phyloP scores from a whole-genome alignment of 2,797 vertebrate genomes.

The Miichthys miiuy region DNA sequence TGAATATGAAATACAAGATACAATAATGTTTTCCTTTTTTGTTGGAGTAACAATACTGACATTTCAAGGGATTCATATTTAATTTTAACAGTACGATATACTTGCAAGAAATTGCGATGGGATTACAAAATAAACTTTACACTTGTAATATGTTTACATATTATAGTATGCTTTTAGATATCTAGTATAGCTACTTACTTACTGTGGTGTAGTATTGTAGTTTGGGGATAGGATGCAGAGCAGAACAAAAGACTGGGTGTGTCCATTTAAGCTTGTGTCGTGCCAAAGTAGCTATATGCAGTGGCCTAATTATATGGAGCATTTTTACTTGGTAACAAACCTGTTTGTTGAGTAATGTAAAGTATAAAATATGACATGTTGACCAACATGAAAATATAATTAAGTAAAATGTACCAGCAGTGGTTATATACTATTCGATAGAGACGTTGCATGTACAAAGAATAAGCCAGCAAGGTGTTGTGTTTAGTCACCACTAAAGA shows the following conservation, averaged over 20 bases:
- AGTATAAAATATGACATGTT: background rate
- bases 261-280: background rate
- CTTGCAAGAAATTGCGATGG: background rate
- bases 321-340: background rate
- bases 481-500: background rate
- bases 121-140: background rate
- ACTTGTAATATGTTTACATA: background rate
- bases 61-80: background rate
- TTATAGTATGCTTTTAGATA: no score
- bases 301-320: background rate
- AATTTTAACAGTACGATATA: background rate
- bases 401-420: no score
- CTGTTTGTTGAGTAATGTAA: background rate
- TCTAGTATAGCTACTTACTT: background rate
- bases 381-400: background rate
- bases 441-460: background rate
- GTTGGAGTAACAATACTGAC: no score
- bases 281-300: background rate
- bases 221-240: background rate
- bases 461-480: background rate
- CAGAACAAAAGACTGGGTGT: background rate
- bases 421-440: no score
- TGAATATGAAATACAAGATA: background rate
- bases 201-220: background rate
- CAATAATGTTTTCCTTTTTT: background rate